Conservation (phyloP, 2,888 invertebrate genomes). For the Trissolcus japonicus region DNA sequence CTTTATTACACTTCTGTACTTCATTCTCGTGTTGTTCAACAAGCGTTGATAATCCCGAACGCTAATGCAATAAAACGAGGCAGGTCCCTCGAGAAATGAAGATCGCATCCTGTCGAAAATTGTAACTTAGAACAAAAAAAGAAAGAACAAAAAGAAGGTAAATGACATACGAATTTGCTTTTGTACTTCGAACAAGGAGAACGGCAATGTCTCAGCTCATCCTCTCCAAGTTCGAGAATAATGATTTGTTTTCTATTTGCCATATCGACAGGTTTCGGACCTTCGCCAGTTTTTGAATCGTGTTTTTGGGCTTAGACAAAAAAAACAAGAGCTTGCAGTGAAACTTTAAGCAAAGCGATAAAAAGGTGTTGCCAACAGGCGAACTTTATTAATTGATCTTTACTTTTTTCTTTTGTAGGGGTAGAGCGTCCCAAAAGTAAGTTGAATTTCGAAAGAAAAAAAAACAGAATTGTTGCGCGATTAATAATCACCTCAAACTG, state of each 20-base stretch:
- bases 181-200: too few relatives aligned
- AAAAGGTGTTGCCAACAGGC: not conserved
- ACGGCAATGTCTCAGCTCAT: too few relatives aligned
- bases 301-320: conserved; percentile 41
- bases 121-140: conserved; percentile 1
- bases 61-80: conserved; percentile 53
- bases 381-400: conserved; percentile 70
- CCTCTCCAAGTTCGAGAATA: conserved; percentile 4
- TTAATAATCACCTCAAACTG: conserved; percentile 67
- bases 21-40: conserved; percentile 50
- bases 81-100: conserved; percentile 43
- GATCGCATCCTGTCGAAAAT: conserved; percentile 52
- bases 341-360: conserved; percentile 23
- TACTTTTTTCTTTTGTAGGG: conserved; percentile 76
- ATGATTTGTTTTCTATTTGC: conserved; percentile 3
- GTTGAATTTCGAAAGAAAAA: conserved; percentile 67
- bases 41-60: conserved; percentile 49
- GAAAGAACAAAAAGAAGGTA: conserved; percentile 36
- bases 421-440: conserved; percentile 77
- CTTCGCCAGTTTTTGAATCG: conserved; percentile 32
- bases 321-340: conserved; percentile 28
- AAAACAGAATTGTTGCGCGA: conserved; percentile 68
- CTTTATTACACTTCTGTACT: conserved; percentile 56
- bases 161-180: conserved; percentile 1
- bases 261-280: conserved; percentile 49